phyloP scores from a whole-genome alignment of 2,888 invertebrate genomes.

The Cantharis flavilabris region DNA sequence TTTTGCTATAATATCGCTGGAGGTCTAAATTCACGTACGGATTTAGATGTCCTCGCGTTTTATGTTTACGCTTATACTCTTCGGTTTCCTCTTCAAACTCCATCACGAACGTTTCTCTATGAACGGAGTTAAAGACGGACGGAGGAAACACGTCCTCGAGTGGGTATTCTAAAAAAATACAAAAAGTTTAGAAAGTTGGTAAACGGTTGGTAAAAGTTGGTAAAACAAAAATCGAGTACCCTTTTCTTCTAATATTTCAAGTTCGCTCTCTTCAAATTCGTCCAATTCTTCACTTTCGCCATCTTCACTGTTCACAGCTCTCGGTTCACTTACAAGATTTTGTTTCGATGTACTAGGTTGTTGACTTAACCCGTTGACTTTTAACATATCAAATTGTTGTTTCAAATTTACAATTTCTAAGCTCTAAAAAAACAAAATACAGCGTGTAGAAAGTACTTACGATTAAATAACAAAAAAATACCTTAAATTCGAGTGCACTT shows the following conservation, averaged over 20 bases:
- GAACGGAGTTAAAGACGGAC: not conserved
- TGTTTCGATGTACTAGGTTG: constrained; percentile 22
- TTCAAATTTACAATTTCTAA: constrained; percentile 63
- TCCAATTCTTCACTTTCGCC: not conserved
- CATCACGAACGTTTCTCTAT: not conserved
- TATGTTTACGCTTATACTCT: not conserved
- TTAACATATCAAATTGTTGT: constrained; percentile 53
- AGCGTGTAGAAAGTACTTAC: too few relatives aligned
- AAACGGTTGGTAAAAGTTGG: too few relatives aligned
- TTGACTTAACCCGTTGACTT: constrained; percentile 13
- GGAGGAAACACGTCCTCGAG: not conserved
- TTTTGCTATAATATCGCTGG: not conserved
- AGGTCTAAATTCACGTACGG: not conserved
- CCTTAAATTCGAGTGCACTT: constrained; percentile 64
- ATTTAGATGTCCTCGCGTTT: not conserved
- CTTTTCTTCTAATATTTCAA: not conserved
- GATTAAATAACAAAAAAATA: constrained; percentile 32
- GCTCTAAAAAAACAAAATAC: constrained; percentile 52
- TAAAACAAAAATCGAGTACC: not conserved
- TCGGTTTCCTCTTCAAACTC: not conserved
- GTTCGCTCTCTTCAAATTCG: not conserved
- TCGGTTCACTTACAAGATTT: constrained; percentile 11
- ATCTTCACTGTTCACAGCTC: not conserved
- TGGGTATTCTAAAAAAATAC: not conserved
- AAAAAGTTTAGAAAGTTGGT: not conserved